Conservation (phyloP, 2,888 invertebrate genomes). For the Ennomos quercinarius region DNA sequence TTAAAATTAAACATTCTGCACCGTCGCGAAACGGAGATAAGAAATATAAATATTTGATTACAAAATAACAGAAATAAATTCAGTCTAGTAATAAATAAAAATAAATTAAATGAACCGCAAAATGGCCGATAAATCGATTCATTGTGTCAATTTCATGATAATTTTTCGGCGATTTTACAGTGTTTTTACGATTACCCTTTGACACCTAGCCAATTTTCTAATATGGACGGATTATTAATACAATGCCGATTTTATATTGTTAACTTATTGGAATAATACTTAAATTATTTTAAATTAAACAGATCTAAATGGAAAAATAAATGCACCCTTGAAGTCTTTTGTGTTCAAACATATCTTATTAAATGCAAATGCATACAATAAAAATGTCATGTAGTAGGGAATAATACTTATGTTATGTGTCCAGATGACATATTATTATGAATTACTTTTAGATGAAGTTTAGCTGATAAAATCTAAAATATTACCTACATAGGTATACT, state of each 20-base stretch:
- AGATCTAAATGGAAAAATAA: conserved; percentile 17
- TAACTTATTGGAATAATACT: conserved; percentile 17
- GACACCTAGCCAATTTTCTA: conserved; percentile 42
- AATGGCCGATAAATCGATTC: conserved; percentile 69
- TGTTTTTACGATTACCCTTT: conserved; percentile 48
- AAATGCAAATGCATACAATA: too few relatives aligned
- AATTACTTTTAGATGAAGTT: too few relatives aligned
- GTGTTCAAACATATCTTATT: too few relatives aligned
- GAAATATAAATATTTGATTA: conserved; percentile 61
- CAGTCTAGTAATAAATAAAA: conserved; percentile 64
- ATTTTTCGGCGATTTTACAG: conserved; percentile 74
- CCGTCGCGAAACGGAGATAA: conserved; percentile 19
- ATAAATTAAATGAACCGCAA: conserved; percentile 54
- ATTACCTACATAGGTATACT: too few relatives aligned
- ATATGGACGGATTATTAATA: conserved; percentile 19
- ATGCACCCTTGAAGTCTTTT: conserved; percentile 29
- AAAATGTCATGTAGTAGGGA: too few relatives aligned
- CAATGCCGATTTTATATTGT: conserved; percentile 19
- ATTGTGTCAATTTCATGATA: conserved; percentile 16
- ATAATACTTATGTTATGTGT: too few relatives aligned
- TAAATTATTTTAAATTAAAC: too few relatives aligned
- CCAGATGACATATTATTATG: too few relatives aligned
- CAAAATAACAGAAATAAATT: conserved; percentile 74
- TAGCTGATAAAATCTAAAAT: too few relatives aligned
- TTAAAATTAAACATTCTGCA: conserved; percentile 16